Conservation (phyloP, 2,797 vertebrate genomes). For the Menidia menidia region DNA sequence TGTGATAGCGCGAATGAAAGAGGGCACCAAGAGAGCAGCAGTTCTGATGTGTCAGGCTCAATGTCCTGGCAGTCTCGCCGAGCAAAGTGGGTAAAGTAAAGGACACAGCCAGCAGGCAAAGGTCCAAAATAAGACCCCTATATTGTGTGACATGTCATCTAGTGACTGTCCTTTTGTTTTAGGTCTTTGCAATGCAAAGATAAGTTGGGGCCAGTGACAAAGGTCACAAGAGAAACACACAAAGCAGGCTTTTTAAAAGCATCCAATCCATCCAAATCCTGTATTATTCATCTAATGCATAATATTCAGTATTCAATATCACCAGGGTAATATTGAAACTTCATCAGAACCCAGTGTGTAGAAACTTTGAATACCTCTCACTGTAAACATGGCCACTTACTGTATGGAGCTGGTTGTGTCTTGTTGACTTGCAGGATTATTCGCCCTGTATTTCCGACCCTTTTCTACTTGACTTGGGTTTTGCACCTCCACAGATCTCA, state of each 20-base stretch:
- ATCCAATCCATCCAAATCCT: slow-evolving; percentile 35
- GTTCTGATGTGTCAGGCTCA: slow-evolving; percentile 85
- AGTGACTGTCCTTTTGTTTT: slow-evolving; percentile 82
- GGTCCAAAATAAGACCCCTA: slow-evolving; percentile 78
- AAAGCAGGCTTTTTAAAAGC: slow-evolving; percentile 44
- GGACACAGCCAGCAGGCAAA: slow-evolving; percentile 83
- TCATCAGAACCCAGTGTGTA: slow-evolving; percentile 45
- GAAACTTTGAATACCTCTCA: slow-evolving; percentile 62
- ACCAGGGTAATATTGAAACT: slow-evolving; percentile 3
- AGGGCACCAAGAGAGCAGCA: slow-evolving; percentile 82
- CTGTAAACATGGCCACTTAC: slow-evolving; percentile 74
- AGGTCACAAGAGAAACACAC: slow-evolving; percentile 67
- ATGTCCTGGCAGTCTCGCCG: slow-evolving; percentile 82
- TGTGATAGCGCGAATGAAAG: slow-evolving; percentile 84
- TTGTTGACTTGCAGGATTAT: slow-evolving; percentile 84
- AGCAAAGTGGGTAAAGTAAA: slow-evolving; percentile 83
- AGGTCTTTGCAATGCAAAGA: slow-evolving; percentile 68
- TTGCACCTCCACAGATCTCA: slow-evolving; percentile 74
- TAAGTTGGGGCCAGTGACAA: slow-evolving; percentile 72
- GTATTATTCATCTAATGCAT: slow-evolving; percentile 10
- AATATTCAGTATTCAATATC: slow-evolving; percentile 12
- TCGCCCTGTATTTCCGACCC: slow-evolving; percentile 81
- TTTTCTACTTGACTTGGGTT: slow-evolving; percentile 80
- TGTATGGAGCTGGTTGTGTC: slow-evolving; percentile 67
- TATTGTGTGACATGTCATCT: slow-evolving; percentile 84